Base-by-base conservation (phyloP, 53 echinoderm and acorn worm species). In the Stichopus horrens region DNA sequence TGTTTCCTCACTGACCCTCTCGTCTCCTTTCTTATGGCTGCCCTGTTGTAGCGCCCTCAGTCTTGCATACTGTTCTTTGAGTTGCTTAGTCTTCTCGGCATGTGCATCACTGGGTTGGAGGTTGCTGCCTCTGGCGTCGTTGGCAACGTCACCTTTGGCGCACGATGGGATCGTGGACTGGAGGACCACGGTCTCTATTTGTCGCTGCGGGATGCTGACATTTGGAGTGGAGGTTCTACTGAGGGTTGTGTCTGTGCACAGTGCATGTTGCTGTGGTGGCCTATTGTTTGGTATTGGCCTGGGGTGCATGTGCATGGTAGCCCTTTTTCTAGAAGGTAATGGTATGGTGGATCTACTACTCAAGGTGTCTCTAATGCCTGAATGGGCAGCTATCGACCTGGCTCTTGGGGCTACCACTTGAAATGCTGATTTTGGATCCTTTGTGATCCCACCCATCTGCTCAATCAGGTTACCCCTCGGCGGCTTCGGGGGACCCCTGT, bases 31-130 rank as follows among this genome's bases (percentile, higher is more conserved):
- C 7, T 65, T 67, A 18, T 21, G 53, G 10, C 68, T 16, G 68
- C 23, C 10, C 6, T 9, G 63, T 76, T 96, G 96, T 73, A 96
- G 93, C 68, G 85, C 88, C 20, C 94, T 88, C 52, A 96, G 88
- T 76, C 91, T 96, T 91, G 96, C 96, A 83, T 94, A 94, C 90
- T 96, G 96, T 73, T 95, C 94, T 76, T 94, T 94, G 66, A 96
- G 90, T 66, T 91, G 96, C 6, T 86, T 66, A 55, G 92, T 93
- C 55, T 90, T 92, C 19, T 88, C 73, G 71, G 90, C 90, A 23
- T 86, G 75, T 60, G 53, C 37, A 7, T 0, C 16, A 22, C 8
- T 66, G 67, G 66, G 10, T 37, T 83, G 77, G 53, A 8, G 18
- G 21, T n/a, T 21, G n/a, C 20, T 58, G 56, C 57, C 81, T 0